These are phyloP conservation scores for Adelphocoris suturalis DNA, from an alignment of 2,888 invertebrate genomes.

Conservation along the genomic window DNA sequence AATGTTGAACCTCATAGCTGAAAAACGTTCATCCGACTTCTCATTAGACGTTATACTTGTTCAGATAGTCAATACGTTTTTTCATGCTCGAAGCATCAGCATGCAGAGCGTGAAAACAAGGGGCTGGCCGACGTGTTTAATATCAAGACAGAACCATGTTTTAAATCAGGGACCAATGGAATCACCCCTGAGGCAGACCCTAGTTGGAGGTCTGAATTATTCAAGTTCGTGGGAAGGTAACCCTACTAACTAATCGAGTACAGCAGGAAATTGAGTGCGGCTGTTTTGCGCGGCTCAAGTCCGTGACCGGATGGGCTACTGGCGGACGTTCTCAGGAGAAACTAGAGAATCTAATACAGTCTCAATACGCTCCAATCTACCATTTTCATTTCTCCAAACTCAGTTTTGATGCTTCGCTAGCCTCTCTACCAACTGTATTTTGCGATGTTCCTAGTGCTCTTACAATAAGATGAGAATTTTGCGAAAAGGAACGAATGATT, in stretches of 20 bases:
- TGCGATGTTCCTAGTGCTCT: no score
- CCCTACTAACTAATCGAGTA: conserved; percentile 27
- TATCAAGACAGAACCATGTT: not conserved
- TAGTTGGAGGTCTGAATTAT: not conserved
- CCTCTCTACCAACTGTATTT: no score
- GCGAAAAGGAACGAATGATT: no score
- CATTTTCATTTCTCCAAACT: no score
- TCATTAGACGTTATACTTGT: no score
- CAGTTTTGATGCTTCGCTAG: no score
- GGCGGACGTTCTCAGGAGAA: not conserved
- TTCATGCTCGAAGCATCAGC: no score
- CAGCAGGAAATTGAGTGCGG: conserved; percentile 27
- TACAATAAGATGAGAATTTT: no score
- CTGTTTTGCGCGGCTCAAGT: not conserved
- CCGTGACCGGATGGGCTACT: conserved; percentile 15
- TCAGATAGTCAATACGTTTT: no score
- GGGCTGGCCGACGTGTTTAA: not conserved
- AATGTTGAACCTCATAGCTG: no score
- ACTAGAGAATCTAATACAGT: not conserved
- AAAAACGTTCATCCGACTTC: no score
- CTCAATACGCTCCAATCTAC: not conserved
- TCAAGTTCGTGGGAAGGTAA: conserved; percentile 5
- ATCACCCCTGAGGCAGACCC: not conserved
- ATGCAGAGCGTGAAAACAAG: no score
- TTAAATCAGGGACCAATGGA: conserved; percentile 27